Percentiles rank a stretch among this genome's conserved stretches.
Evolutionary conservation across 1,140 invertebrate genomes (phyloP).

Genomic region (Bombus confusus): DNA sequence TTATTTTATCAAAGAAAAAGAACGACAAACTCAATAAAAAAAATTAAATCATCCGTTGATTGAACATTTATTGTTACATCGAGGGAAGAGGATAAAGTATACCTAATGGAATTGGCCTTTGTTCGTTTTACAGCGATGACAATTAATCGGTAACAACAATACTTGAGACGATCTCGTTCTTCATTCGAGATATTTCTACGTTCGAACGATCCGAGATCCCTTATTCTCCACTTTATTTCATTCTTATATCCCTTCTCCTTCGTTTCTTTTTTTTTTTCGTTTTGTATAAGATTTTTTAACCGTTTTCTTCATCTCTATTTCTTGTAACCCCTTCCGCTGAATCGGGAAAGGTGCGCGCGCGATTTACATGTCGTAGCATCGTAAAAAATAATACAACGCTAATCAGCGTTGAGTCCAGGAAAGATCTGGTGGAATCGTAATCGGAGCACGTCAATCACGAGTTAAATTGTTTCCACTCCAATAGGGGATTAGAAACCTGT

Average conservation of each 20-base stretch:
- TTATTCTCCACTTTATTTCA: neutral
- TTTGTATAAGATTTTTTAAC: neutral
- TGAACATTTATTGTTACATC: slow-evolving; percentile 70
- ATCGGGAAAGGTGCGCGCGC: neutral
- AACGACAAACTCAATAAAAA: slow-evolving; percentile 16
- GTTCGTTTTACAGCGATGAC: slow-evolving; percentile 63
- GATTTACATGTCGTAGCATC: slow-evolving; percentile 36
- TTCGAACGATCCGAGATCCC: slow-evolving; percentile 59
- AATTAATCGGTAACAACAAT: slow-evolving; percentile 60
- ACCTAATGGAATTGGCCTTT: slow-evolving; percentile 63
- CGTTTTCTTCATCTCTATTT: neutral
- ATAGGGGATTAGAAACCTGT: slow-evolving; percentile 44
- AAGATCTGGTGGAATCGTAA: slow-evolving; percentile 45
- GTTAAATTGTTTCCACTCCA: slow-evolving; percentile 36
- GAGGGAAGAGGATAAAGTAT: slow-evolving; percentile 60
- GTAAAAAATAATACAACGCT: slow-evolving; percentile 62
- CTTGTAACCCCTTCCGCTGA: neutral
- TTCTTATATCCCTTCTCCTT: slow-evolving; percentile 16
- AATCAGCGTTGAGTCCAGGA: slow-evolving; percentile 46
- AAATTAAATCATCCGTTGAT: slow-evolving; percentile 62
- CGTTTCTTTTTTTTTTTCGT: slow-evolving; percentile 1
- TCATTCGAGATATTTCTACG: slow-evolving; percentile 49
- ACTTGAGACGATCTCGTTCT: slow-evolving; percentile 47
- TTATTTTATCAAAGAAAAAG: slow-evolving; percentile 42
- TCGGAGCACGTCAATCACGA: slow-evolving; percentile 49